Evolutionary conservation across 2,113 vertebrate genomes (phyloP).

Genomic region (Catharus bicknelli): DNA sequence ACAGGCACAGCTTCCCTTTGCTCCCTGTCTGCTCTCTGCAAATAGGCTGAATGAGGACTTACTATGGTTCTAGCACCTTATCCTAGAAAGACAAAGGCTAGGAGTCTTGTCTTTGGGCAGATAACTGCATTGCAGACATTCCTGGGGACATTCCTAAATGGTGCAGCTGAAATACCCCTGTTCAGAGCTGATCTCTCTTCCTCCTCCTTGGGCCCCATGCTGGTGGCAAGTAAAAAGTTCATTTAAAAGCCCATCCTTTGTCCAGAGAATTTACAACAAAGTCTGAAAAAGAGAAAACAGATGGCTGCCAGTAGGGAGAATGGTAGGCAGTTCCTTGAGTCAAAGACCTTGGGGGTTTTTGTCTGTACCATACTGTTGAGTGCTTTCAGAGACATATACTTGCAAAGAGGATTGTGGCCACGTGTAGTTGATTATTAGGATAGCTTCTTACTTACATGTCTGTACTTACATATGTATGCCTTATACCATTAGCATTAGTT

Average conservation of each 20-base stretch:
- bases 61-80: rapidly evolving
- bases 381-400: neutral
- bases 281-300: neutral
- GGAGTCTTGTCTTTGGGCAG: neutral
- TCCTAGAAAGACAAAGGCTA: neutral
- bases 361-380: too few relatives aligned
- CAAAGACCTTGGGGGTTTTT: neutral
- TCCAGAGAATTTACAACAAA: neutral
- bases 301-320: neutral
- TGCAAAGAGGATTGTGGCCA: neutral
- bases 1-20: neutral
- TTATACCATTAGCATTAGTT: too few relatives aligned
- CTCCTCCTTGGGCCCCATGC: neutral
- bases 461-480: neutral
- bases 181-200: neutral
- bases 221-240: neutral
- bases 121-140: neutral
- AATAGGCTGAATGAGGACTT: neutral
- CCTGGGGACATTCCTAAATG: neutral
- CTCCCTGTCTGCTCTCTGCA: neutral
- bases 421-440: neutral
- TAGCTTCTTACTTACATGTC: neutral
- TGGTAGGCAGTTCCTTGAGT: neutral
- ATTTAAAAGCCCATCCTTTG: neutral
- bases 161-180: neutral